Conservation (phyloP, 2,797 vertebrate species). For the Lithobates sylvaticus region DNA sequence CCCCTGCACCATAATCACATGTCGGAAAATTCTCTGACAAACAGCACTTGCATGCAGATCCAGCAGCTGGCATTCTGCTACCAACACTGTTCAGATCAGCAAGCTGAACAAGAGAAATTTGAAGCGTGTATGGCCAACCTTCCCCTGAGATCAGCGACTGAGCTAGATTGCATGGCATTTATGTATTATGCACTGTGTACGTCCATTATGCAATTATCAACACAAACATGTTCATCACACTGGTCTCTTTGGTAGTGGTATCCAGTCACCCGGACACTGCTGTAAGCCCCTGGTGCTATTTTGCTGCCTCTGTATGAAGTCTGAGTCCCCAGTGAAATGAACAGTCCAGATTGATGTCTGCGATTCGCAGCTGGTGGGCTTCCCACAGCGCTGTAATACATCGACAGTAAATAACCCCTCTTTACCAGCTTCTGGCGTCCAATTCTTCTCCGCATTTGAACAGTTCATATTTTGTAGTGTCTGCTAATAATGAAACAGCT, state of each 20-base stretch:
- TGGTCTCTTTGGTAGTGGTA: neutral
- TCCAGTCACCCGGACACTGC: constrained; percentile 10
- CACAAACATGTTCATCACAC: neutral
- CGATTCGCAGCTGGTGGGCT: constrained; percentile 35
- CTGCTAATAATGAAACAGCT: constrained; percentile 56
- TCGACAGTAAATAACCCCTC: constrained; percentile 43
- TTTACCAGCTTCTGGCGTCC: constrained; percentile 26
- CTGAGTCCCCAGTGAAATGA: constrained; percentile 6
- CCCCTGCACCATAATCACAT: no score
- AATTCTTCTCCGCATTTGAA: constrained; percentile 25
- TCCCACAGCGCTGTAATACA: constrained; percentile 12
- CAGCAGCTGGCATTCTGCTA: no score
- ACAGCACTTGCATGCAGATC: no score
- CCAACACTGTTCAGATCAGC: no score
- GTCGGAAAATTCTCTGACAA: no score
- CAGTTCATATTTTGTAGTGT: constrained; percentile 48
- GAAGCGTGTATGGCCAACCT: no score
- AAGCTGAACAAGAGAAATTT: no score
- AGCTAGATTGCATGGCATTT: no score
- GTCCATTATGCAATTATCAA: neutral
- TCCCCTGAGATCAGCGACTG: no score
- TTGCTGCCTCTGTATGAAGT: constrained; percentile 26
- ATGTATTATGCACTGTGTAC: no score
- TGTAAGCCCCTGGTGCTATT: constrained; percentile 12
- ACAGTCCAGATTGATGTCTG: constrained; percentile 41